Base-by-base conservation (phyloP, 2,113 vertebrate genomes). In the Promerops cafer region DNA sequence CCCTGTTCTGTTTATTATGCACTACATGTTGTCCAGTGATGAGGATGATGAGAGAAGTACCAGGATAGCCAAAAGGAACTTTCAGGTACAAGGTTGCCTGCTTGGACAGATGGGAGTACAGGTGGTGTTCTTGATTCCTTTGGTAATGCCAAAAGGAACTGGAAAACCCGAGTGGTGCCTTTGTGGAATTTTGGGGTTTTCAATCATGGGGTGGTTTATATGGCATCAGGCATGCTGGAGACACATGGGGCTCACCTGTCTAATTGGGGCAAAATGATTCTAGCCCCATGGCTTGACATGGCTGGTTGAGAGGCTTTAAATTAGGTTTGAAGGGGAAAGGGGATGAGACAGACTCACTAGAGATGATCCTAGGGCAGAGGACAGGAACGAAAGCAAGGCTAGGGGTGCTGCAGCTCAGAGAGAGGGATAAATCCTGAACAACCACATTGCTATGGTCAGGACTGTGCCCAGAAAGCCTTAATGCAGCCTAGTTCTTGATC, bases 21-120 rank as follows among this genome's bases (percentile, higher is more conserved):
- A 35, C 11, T 40, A 3, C 21, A 18, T 14, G 21, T 31, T 54
- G 31, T 63, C 35, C 79, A 49, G 40, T 0, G 0, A 16, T 40
- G 47, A 69, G 70, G 30, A 16, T 68, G 53, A 54, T 40, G 40
- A 69, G 54, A 76, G 17, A 42, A 61, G 27, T 13, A 54, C 31
- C 40, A 35, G 31, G 47, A 47, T 0, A 56, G 40, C 19, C 63
- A 54, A 63, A 40, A 54, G 37, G 8, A 53, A 19, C 26, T 23
- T 69, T 14, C 28, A 47, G 54, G 21, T 10, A 45, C 20, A 54
- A 4, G 4, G 14, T 54, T 59, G 17, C 14, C 24, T 83, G 30
- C 40, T 27, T 68, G 47, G 24, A 47, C 17, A 22, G 47, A 42
- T 33, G 44, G n/a, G 11, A 83, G 63, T 11, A 69, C 31, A 61